A percentile compares a stretch with the other conserved stretches of the same genome.
Conservation (phyloP, 1,140 invertebrate genomes). For the Scaptodrosophila lebanonensis region DNA sequence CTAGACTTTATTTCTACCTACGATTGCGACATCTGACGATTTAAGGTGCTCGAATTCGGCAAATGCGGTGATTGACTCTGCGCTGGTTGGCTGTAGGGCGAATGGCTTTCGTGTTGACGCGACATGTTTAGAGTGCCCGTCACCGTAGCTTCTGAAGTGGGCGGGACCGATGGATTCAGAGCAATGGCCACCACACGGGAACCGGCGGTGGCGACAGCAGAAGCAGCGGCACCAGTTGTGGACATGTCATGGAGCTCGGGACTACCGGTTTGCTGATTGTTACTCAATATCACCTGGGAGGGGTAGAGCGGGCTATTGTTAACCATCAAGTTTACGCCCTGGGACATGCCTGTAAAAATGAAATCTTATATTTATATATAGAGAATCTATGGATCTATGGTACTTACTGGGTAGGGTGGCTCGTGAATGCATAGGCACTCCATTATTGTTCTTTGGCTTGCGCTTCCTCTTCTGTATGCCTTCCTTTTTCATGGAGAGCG, state of each 20-base stretch:
- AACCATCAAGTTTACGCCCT: slow-evolving; percentile 55
- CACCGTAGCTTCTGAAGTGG: slow-evolving; percentile 37
- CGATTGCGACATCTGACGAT: slow-evolving; percentile 76
- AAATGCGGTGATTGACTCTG: slow-evolving; percentile 76
- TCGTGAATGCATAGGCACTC: slow-evolving; percentile 66
- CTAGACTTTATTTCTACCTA: slow-evolving; percentile 39
- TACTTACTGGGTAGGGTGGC: slow-evolving; percentile 63
- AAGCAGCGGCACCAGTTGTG: slow-evolving; percentile 35
- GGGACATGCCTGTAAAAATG: slow-evolving; percentile 50
- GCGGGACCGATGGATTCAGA: slow-evolving; percentile 27
- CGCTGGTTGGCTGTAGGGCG: slow-evolving; percentile 60
- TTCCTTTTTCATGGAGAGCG: slow-evolving; percentile 97
- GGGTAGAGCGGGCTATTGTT: slow-evolving; percentile 50
- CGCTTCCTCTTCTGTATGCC: slow-evolving; percentile 95
- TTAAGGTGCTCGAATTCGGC: slow-evolving; percentile 65
- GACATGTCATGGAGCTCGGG: slow-evolving; percentile 70
- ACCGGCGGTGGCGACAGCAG: slow-evolving; percentile 6
- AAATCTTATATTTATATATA: not conserved
- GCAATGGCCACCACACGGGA: slow-evolving; percentile 46
- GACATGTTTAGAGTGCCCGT: slow-evolving; percentile 58
- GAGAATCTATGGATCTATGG: not conserved
- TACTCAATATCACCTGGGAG: slow-evolving; percentile 55
- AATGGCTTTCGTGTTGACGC: slow-evolving; percentile 68
- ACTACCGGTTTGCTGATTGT: slow-evolving; percentile 44
- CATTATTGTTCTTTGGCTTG: slow-evolving; percentile 87